phyloP scores from a whole-genome alignment of 2,113 vertebrate species.

The Ctenomys sociabilis region DNA sequence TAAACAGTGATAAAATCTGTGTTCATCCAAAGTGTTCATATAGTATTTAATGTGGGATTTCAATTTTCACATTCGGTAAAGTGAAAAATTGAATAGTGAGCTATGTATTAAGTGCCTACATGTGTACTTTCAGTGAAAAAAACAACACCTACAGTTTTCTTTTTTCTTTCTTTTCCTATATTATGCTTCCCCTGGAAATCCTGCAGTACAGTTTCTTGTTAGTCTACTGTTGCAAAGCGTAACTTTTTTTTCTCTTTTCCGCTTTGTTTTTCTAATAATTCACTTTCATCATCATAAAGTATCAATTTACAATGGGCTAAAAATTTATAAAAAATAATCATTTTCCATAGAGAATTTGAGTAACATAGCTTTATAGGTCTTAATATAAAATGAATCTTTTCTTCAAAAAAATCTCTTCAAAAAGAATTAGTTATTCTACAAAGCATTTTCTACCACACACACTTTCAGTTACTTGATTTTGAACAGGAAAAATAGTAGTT shows the following conservation, averaged over 20 bases:
- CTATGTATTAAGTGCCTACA: neutral
- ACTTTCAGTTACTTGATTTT: conserved; percentile 28
- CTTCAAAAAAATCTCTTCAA: conserved; percentile 1
- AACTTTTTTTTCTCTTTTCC: neutral
- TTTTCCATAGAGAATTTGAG: conserved; percentile 33
- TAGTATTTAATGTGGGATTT: neutral
- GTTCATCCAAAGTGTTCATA: neutral
- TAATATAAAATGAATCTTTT: neutral
- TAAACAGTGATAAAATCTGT: neutral
- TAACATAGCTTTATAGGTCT: neutral
- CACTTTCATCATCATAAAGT: conserved; percentile 38
- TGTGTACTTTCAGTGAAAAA: neutral
- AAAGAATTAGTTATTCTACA: conserved; percentile 11
- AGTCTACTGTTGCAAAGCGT: conserved; percentile 24
- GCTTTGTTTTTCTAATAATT: conserved; percentile 47
- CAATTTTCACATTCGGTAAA: neutral
- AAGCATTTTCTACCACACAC: neutral
- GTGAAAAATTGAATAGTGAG: neutral
- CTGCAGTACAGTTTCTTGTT: conserved; percentile 34
- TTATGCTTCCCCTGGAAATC: conserved; percentile 21
- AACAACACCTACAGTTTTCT: neutral
- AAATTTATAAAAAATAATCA: conserved; percentile 1
- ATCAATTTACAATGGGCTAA: conserved; percentile 11
- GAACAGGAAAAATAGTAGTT: conserved; percentile 7
- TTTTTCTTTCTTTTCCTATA: neutral